phyloP scores from a whole-genome alignment of 2,113 vertebrate genomes.

The Oxyura jamaicensis region DNA sequence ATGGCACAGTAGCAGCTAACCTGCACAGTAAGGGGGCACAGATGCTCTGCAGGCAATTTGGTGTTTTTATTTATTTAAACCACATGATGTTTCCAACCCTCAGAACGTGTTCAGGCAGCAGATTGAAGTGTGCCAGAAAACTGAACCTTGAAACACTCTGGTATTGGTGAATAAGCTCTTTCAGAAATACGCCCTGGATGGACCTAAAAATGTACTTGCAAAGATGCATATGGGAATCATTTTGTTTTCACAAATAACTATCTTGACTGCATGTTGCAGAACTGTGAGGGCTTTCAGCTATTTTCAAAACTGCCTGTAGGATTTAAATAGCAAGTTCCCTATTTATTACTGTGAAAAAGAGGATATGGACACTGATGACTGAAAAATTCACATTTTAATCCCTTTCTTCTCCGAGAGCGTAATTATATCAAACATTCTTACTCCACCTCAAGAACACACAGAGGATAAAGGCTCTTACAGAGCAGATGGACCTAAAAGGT shows the following conservation, averaged over 20 bases:
- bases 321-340: background rate
- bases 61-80: constrained; percentile 12
- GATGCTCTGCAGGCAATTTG: background rate
- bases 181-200: background rate
- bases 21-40: background rate
- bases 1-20: background rate
- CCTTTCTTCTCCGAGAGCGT: background rate
- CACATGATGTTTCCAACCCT: background rate
- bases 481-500: background rate
- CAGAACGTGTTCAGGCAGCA: background rate
- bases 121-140: constrained; percentile 5
- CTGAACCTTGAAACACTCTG: background rate
- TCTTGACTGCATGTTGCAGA: background rate
- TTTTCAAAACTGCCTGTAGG: background rate
- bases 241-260: background rate
- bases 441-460: background rate
- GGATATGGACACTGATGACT: background rate
- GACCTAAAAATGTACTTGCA: background rate
- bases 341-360: background rate
- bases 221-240: background rate
- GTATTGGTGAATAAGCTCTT: background rate
- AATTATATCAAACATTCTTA: background rate
- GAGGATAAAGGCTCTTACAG: background rate
- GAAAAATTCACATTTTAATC: background rate
- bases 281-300: background rate